Percentiles rank a stretch among this genome's conserved stretches.
phyloP scores from a whole-genome alignment of 2,113 vertebrate genomes.

The Barnardius zonarius region DNA sequence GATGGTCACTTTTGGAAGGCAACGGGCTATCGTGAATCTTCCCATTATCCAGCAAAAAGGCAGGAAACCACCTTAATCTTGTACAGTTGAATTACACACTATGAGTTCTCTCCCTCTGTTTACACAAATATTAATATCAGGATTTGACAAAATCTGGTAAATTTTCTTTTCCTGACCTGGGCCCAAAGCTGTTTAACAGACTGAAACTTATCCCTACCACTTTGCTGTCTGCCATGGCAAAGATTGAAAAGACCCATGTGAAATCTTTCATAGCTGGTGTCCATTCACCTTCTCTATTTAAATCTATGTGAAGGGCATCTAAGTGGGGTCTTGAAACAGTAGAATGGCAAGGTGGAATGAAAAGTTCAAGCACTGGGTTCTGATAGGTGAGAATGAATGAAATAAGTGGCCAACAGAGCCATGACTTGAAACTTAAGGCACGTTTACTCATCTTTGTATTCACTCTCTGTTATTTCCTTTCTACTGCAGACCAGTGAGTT shows the following conservation, averaged over 20 bases:
- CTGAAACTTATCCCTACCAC: background rate
- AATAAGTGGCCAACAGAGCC: background rate
- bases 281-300: background rate
- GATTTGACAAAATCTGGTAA: background rate
- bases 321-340: background rate
- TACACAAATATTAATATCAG: background rate
- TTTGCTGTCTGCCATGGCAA: background rate
- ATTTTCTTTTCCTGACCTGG: background rate
- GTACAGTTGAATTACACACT: background rate
- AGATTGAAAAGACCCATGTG: background rate
- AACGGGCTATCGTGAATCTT: background rate
- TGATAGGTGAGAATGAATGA: background rate
- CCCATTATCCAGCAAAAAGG: background rate
- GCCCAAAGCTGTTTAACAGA: background rate
- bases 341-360: background rate
- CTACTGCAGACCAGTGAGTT: background rate
- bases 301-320: background rate
- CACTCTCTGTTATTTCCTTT: background rate
- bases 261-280: fast-evolving
- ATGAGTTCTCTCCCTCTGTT: background rate
- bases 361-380: background rate
- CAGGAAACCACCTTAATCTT: background rate
- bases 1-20: background rate
- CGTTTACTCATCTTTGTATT: background rate
- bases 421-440: background rate